Conservation (phyloP, 2,113 vertebrate genomes). For the Parus major region DNA sequence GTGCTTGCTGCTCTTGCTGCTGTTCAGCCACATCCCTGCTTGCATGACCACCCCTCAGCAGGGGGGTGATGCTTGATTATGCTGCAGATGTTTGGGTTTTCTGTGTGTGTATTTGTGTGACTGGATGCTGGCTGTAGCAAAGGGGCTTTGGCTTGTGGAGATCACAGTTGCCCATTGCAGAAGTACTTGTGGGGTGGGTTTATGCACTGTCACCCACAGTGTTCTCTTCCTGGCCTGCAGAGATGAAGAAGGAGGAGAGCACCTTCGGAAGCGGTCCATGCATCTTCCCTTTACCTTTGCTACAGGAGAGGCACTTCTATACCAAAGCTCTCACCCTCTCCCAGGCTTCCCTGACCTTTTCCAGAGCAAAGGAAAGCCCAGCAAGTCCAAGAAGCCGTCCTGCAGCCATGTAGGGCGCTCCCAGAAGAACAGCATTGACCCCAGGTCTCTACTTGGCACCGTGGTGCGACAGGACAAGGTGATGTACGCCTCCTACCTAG, state of each 20-base stretch:
- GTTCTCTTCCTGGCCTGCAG: constrained; percentile 57
- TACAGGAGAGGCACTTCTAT: constrained; percentile 83
- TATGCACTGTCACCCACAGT: background rate
- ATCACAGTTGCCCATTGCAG: background rate
- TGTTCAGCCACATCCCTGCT: background rate
- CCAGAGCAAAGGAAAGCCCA: constrained; percentile 60
- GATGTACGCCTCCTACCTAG: constrained; percentile 40
- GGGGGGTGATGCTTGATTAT: background rate
- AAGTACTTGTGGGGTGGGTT: background rate
- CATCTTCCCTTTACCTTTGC: constrained; percentile 85
- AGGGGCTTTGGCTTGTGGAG: background rate
- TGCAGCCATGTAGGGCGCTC: background rate
- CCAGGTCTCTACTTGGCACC: constrained; percentile 70
- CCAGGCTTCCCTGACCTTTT: constrained; percentile 20
- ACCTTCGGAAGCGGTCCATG: constrained; percentile 79
- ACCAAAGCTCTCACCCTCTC: constrained; percentile 73
- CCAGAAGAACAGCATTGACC: constrained; percentile 56
- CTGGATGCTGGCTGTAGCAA: background rate
- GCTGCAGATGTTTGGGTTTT: background rate
- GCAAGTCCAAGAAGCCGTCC: constrained; percentile 66
- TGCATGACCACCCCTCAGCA: background rate
- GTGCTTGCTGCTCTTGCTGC: background rate
- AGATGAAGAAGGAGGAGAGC: constrained; percentile 84
- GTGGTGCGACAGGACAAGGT: constrained; percentile 76
- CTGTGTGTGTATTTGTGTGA: background rate